Evolutionary conservation across 2,888 invertebrate species (phyloP), one percentile per base, ranked within the genome.

Genomic region (Hecatera dysodea): DNA sequence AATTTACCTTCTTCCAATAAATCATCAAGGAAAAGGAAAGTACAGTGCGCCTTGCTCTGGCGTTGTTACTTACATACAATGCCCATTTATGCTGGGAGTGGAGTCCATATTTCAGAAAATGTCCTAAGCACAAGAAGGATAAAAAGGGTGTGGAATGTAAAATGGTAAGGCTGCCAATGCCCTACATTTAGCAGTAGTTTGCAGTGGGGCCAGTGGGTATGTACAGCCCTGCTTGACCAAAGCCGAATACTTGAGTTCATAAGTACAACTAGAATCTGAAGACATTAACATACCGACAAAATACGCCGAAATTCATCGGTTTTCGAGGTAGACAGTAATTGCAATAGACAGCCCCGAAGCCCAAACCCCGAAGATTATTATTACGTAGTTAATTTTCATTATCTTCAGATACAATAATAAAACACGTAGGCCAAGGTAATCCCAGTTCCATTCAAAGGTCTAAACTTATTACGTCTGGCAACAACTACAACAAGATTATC

Each of bases 1-100:
- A 81, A 78, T 82, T 84, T 84, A 73, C 72, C 74, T 75, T 68
- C 72, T 69, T 67, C 72, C 64, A 71, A 77, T 79, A 81, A 81
- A 84, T 82, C 75, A 84, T 77, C 55, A 22, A 53, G 64, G 66
- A 56, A 74, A 60, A 64, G 39, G 53, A 44, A 67, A 73, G 53
- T 53, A 72, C 57, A 70, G 53, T 73, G 36, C 53, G 59, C 64
- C 50, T 22, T 24, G 57, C 53, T 65, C 36, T 52, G 50, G 64
- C 46, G 72, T 62, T 59, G 59, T 56, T 62, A 56, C 64, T 52
- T 68, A 68, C 61, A 50, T 70, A 61, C 55, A 57, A 59, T 50
- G 59, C 24, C 59, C 78, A 65, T 81, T 73, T 73, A 53, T 61
- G 50, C 22, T 63, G 50, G 53, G 24, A 71, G 22, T 36, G 27